Conservation (phyloP, 2,888 invertebrate genomes). For the Campoplex nolae region DNA sequence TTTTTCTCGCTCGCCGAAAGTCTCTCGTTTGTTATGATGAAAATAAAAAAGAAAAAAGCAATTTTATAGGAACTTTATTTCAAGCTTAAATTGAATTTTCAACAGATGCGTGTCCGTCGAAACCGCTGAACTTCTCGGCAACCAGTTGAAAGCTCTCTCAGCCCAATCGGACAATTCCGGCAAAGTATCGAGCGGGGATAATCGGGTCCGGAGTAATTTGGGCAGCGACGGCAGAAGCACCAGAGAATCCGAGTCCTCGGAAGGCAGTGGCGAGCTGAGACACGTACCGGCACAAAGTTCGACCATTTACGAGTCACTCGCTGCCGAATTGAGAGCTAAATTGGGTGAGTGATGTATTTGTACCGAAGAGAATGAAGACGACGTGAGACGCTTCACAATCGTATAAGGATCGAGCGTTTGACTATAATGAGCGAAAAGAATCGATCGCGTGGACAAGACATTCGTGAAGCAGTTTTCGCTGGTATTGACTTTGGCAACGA, state of each 20-base stretch:
- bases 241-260: constrained; percentile 90
- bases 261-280: constrained; percentile 90
- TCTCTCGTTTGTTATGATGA: neutral
- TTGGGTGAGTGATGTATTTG: constrained; percentile 84
- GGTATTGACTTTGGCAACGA: neutral
- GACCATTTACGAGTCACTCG: constrained; percentile 95
- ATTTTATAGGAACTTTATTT: too few relatives aligned
- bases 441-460: neutral
- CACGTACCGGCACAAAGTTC: constrained; percentile 90
- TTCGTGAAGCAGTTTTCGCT: neutral
- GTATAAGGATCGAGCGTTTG: neutral
- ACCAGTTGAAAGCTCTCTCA: constrained; percentile 92
- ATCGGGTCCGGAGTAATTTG: constrained; percentile 92
- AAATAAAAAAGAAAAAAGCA: neutral
- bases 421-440: neutral
- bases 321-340: constrained; percentile 94
- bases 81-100: neutral
- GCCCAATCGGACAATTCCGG: constrained; percentile 81
- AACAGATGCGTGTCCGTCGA: constrained; percentile 96
- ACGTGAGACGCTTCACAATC: neutral
- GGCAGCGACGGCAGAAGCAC: constrained; percentile 87
- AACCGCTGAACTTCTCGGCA: constrained; percentile 94
- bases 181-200: constrained; percentile 88
- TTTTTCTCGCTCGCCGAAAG: too few relatives aligned
- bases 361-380: neutral